These are phyloP conservation scores for Potamilus streckersoni DNA, from an alignment of 1,140 invertebrate species.

Conservation along the genomic window DNA sequence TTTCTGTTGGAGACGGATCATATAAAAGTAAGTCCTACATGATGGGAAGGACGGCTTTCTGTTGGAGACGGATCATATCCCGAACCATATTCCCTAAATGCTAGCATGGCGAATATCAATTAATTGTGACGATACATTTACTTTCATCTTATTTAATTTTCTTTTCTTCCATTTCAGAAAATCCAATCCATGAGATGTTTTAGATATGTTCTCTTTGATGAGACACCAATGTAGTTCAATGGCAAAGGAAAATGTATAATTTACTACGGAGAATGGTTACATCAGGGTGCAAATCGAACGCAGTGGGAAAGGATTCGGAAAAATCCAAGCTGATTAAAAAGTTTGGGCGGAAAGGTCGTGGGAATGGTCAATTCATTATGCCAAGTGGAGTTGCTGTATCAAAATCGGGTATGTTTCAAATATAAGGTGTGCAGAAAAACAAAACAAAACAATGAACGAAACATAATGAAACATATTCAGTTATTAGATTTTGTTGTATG, in stretches of 20 bases:
- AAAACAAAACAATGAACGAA: neutral
- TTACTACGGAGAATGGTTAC: slow-evolving; percentile 30
- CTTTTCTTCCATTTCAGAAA: too few species aligned
- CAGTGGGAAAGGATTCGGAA: slow-evolving; percentile 20
- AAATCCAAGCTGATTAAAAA: slow-evolving; percentile 43
- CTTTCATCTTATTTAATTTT: too few species aligned
- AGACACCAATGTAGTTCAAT: slow-evolving; percentile 27
- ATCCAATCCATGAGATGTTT: too few species aligned
- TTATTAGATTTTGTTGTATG: neutral
- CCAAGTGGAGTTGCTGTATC: slow-evolving; percentile 57
- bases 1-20: too few species aligned
- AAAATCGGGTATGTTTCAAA: slow-evolving; percentile 47
- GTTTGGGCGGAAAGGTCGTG: slow-evolving; percentile 48
- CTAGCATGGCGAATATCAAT: too few species aligned
- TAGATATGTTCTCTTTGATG: too few species aligned
- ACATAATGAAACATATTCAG: neutral
- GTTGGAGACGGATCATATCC: too few species aligned
- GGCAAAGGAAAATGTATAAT: slow-evolving; percentile 35
- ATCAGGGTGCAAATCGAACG: slow-evolving; percentile 16
- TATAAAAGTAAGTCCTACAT: too few species aligned
- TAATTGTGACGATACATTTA: too few species aligned
- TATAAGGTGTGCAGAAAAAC: neutral
- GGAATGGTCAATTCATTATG: slow-evolving; percentile 56
- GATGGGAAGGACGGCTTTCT: too few species aligned
- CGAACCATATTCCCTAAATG: too few species aligned